Percentiles rank a stretch among this genome's conserved stretches.
These are phyloP conservation scores for Drosophila ambigua DNA, from an alignment of 1,140 invertebrate genomes.

Conservation along the genomic window DNA sequence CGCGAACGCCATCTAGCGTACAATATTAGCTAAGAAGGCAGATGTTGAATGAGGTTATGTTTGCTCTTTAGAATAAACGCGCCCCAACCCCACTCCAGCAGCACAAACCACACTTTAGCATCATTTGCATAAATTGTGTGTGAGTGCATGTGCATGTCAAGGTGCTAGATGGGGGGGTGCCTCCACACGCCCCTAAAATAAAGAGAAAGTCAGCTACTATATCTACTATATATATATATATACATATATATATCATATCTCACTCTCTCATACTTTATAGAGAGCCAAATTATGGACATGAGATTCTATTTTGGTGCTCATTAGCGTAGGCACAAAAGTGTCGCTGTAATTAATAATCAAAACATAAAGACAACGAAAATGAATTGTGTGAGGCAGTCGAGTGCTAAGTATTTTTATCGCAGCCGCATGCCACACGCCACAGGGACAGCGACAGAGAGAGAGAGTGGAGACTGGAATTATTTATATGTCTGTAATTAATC, in stretches of 20 bases:
- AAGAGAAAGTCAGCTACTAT: too few relatives aligned
- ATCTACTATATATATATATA: too few relatives aligned
- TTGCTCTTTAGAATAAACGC: slow-evolving; percentile 39
- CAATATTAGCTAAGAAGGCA: slow-evolving; percentile 54
- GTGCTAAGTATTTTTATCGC: slow-evolving; percentile 70
- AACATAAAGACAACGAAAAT: slow-evolving; percentile 27
- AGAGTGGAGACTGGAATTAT: slow-evolving; percentile 26
- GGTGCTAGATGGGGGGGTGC: slow-evolving; percentile 10
- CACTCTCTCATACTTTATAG: slow-evolving; percentile 17
- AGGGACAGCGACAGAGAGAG: background rate
- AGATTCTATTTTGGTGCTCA: slow-evolving; percentile 72
- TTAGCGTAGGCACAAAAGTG: slow-evolving; percentile 66
- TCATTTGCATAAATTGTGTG: slow-evolving; percentile 71
- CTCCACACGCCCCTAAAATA: too few relatives aligned
- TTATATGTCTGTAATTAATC: slow-evolving; percentile 73
- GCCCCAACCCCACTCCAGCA: background rate
- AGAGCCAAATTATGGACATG: slow-evolving; percentile 60
- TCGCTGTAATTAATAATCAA: slow-evolving; percentile 73
- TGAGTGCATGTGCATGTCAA: slow-evolving; percentile 17
- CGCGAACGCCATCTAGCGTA: slow-evolving; percentile 50
- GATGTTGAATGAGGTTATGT: slow-evolving; percentile 71
- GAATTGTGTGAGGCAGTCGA: slow-evolving; percentile 30
- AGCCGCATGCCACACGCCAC: slow-evolving; percentile 46
- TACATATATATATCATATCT: too few relatives aligned
- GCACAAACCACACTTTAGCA: slow-evolving; percentile 37